Evolutionary conservation across 2,888 invertebrate genomes (phyloP).

Genomic region (Mythimna lalbum): DNA sequence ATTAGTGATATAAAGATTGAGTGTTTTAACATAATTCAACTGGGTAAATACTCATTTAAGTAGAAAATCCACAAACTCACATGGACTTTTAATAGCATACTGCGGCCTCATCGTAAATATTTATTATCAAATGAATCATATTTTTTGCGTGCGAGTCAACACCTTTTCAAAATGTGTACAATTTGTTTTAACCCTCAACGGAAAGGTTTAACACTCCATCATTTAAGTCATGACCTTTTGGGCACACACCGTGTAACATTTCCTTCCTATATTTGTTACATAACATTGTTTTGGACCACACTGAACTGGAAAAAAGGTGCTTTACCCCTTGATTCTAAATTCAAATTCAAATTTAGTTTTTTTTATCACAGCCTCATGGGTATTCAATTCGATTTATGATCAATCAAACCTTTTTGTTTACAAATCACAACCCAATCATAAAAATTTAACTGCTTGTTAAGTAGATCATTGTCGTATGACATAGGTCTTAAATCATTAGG

Average conservation of each 20-base stretch:
- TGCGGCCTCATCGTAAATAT: constrained; percentile 34
- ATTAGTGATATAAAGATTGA: no score
- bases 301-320: not conserved
- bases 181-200: constrained; percentile 38
- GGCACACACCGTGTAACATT: constrained; percentile 21
- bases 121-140: constrained; percentile 40
- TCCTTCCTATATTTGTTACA: constrained; percentile 19
- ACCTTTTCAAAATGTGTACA: constrained; percentile 43
- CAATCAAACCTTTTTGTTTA: no score
- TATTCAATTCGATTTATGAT: no score
- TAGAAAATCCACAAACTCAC: constrained; percentile 1
- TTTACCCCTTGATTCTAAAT: constrained; percentile 5
- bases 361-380: not conserved
- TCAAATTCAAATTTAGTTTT: constrained; percentile 3
- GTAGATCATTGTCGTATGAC: constrained; percentile 8
- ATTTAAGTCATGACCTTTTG: constrained; percentile 44
- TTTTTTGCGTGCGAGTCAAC: constrained; percentile 38
- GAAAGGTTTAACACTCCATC: constrained; percentile 49
- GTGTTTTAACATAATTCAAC: not conserved
- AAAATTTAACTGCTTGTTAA: not conserved
- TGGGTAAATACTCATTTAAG: not conserved
- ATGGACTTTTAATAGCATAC: constrained; percentile 1
- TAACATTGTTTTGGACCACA: constrained; percentile 11
- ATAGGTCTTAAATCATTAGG: constrained; percentile 6
- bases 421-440: not conserved